A percentile compares a stretch with the other conserved stretches of the same genome.
These are phyloP conservation scores for Chloroclystis v-ata DNA, from an alignment of 2,888 invertebrate genomes.

Conservation along the genomic window DNA sequence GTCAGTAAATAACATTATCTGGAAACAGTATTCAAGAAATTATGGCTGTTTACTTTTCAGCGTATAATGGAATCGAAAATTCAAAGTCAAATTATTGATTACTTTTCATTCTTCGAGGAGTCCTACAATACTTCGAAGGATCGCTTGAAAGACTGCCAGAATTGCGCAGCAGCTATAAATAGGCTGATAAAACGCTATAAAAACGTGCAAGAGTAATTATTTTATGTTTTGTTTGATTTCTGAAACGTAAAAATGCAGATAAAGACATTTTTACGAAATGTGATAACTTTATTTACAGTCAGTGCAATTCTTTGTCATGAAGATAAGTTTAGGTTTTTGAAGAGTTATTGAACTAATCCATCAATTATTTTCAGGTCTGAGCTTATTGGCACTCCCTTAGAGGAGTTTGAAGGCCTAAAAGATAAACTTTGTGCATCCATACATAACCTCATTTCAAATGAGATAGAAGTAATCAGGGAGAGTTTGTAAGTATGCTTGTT, in stretches of 20 bases:
- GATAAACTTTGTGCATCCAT: conserved; percentile 56
- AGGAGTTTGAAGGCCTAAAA: conserved; percentile 62
- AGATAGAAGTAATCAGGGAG: conserved; percentile 61
- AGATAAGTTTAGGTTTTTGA: neutral
- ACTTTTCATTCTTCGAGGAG: conserved; percentile 72
- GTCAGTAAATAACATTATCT: neutral
- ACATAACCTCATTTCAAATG: conserved; percentile 61
- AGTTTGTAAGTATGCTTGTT: conserved; percentile 50
- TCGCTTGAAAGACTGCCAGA: conserved; percentile 72
- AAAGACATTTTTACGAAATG: neutral
- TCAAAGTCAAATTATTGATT: conserved; percentile 73
- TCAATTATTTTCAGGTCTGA: conserved; percentile 56
- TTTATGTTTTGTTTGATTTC: conserved; percentile 30
- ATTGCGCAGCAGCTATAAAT: conserved; percentile 69
- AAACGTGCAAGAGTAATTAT: conserved; percentile 69
- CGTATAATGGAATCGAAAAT: conserved; percentile 67
- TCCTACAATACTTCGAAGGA: conserved; percentile 66
- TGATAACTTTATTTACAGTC: neutral
- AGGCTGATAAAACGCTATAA: conserved; percentile 73
- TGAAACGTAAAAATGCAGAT: conserved; percentile 7
- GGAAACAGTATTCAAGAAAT: neutral
- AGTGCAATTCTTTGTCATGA: neutral
- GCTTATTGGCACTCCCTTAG: conserved; percentile 59
- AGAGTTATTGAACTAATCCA: neutral
- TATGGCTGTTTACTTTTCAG: conserved; percentile 23